Percentiles rank a stretch among this genome's conserved stretches.
These are phyloP conservation scores for Leucoptera coffeella DNA, from an alignment of 2,888 invertebrate species.

Conservation along the genomic window DNA sequence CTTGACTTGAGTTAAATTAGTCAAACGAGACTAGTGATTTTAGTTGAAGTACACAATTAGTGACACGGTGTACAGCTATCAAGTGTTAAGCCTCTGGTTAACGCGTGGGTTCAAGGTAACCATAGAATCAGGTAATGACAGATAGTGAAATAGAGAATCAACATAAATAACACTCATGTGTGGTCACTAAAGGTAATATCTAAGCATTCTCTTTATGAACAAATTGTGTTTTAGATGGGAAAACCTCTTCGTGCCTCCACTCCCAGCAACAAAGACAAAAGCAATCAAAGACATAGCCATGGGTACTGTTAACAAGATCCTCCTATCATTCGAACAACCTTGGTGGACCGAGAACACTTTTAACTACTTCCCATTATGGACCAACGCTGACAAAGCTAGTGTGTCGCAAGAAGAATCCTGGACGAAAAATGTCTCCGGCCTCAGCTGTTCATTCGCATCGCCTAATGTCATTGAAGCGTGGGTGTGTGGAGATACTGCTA, in stretches of 20 bases:
- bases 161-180: too few relatives aligned
- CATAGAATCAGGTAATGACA: too few relatives aligned
- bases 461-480: constrained; percentile 4
- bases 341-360: constrained; percentile 48
- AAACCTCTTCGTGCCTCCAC: constrained; percentile 40
- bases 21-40: too few relatives aligned
- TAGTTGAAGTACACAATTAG: too few relatives aligned
- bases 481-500: constrained; percentile 3
- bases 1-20: too few relatives aligned
- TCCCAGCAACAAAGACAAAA: constrained; percentile 35
- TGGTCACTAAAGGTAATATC: too few relatives aligned
- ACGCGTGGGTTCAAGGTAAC: too few relatives aligned
- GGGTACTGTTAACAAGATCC: constrained; percentile 59
- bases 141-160: too few relatives aligned
- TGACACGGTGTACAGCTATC: too few relatives aligned
- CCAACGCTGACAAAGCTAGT: constrained; percentile 4
- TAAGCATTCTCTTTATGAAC: too few relatives aligned
- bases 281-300: constrained; percentile 49
- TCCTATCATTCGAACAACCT: constrained; percentile 48
- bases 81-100: too few relatives aligned
- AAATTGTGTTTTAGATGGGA: too few relatives aligned
- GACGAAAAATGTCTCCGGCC: constrained; percentile 2
- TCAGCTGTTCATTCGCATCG: constrained; percentile 2
- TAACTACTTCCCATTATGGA: constrained; percentile 25
- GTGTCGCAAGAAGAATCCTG: constrained; percentile 2